phyloP scores from a whole-genome alignment of 2,113 vertebrate species.

The Taurulus bubalis region DNA sequence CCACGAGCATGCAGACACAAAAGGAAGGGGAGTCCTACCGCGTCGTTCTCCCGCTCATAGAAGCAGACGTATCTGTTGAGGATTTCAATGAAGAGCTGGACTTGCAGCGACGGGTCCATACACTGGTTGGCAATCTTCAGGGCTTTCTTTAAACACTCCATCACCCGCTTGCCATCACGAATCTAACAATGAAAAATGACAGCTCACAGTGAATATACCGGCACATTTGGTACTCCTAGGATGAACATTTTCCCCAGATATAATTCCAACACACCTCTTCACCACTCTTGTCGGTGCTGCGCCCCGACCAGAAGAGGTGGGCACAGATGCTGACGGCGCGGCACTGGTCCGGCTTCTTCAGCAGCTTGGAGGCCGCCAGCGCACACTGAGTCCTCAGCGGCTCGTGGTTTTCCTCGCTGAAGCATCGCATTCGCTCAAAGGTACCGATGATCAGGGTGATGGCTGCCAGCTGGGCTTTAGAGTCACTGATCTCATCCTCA shows the following conservation, averaged over 20 bases:
- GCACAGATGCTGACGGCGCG: slow-evolving; percentile 97
- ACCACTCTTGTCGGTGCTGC: slow-evolving; percentile 95
- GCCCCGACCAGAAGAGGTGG: slow-evolving; percentile 97
- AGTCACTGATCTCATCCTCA: slow-evolving; percentile 99
- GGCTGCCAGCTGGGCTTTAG: slow-evolving; percentile 98
- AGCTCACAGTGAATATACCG: not conserved
- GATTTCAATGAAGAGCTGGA: slow-evolving; percentile 99
- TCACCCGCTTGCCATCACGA: slow-evolving; percentile 96
- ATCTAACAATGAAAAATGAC: slow-evolving; percentile 82
- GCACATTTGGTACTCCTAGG: not conserved
- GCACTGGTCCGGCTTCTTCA: slow-evolving; percentile 98
- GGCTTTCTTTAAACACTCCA: slow-evolving; percentile 99
- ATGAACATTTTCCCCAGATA: no score
- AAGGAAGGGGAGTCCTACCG: slow-evolving; percentile 81
- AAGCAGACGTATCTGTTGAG: slow-evolving; percentile 99
- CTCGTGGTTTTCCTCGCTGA: slow-evolving; percentile 98
- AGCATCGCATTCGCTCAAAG: slow-evolving; percentile 96
- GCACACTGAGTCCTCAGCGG: slow-evolving; percentile 97
- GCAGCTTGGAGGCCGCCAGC: slow-evolving; percentile 94
- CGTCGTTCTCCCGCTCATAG: slow-evolving; percentile 98
- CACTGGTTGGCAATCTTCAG: slow-evolving; percentile 99
- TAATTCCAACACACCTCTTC: slow-evolving; percentile 88
- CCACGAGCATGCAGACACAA: not conserved
- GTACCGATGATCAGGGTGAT: slow-evolving; percentile 98
- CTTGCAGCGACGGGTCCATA: slow-evolving; percentile 98